Percentiles rank a stretch among this genome's conserved stretches.
Conservation (phyloP, 2,113 vertebrate species). For the Syngnathus typhle region DNA sequence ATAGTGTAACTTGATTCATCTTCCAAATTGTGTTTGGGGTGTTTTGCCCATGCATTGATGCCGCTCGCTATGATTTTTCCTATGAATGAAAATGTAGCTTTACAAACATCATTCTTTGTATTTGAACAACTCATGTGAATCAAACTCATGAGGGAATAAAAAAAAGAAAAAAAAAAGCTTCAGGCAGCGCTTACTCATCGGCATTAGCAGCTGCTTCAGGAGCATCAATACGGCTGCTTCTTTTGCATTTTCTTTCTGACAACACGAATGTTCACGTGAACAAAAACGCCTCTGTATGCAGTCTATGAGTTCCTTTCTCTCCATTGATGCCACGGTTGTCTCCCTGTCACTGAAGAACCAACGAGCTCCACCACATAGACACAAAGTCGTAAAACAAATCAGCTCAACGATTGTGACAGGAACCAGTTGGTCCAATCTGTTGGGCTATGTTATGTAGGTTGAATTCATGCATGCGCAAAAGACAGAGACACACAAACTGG, state of each 20-base stretch:
- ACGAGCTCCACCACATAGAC: conserved; percentile 5
- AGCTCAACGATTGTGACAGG: conserved; percentile 31
- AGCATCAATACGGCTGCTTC: conserved; percentile 51
- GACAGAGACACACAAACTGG: conserved; percentile 10
- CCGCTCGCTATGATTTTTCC: conserved; percentile 35
- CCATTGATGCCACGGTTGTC: conserved; percentile 9
- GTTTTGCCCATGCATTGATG: conserved; percentile 16
- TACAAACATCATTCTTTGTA: conserved; percentile 31
- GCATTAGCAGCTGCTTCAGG: conserved; percentile 53
- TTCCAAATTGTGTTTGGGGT: no score
- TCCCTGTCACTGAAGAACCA: conserved; percentile 10
- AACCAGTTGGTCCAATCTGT: conserved; percentile 28
- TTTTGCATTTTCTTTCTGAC: conserved; percentile 17
- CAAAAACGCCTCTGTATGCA: conserved; percentile 50
- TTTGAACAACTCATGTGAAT: conserved; percentile 40
- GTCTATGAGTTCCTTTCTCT: conserved; percentile 17
- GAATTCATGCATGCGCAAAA: neutral
- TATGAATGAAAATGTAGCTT: conserved; percentile 34
- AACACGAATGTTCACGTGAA: conserved; percentile 51
- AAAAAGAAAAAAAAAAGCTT: conserved; percentile 39
- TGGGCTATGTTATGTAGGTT: conserved; percentile 1
- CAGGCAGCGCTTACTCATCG: conserved; percentile 53
- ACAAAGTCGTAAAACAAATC: conserved; percentile 17
- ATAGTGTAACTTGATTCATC: no score
- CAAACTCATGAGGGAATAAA: conserved; percentile 24